Conservation (phyloP, 2,113 vertebrate species). For the Rhagologus leucostigma region DNA sequence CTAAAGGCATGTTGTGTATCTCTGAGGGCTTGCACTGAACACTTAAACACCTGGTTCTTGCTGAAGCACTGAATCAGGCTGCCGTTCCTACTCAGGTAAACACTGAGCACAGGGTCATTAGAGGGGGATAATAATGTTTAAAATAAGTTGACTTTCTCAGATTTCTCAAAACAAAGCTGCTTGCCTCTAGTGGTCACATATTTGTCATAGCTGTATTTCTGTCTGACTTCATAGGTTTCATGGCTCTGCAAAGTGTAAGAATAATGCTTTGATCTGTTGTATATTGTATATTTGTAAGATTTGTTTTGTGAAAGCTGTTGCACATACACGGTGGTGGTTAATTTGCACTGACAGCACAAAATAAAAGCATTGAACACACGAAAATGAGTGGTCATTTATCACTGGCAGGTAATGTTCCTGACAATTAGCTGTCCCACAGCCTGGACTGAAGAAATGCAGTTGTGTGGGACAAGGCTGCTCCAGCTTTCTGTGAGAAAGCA, state of each 20-base stretch:
- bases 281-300: background rate
- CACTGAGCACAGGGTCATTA: background rate
- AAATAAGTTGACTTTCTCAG: background rate
- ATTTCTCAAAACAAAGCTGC: background rate
- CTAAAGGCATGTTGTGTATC: background rate
- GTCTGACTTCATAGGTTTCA: background rate
- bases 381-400: conserved; percentile 39
- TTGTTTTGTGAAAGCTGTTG: conserved; percentile 30
- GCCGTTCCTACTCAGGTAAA: background rate
- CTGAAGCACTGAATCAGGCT: background rate
- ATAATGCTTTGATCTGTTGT: background rate
- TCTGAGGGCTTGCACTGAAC: background rate
- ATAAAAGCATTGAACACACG: conserved; percentile 74
- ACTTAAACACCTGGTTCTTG: background rate
- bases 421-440: background rate
- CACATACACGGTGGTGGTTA: conserved; percentile 37
- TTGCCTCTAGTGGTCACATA: background rate
- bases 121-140: background rate
- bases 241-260: background rate
- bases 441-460: background rate
- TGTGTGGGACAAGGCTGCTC: background rate
- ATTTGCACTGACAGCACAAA: conserved; percentile 66
- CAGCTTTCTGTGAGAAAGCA: background rate
- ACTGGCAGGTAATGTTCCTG: background rate
- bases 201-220: background rate